Percentiles rank a stretch among this genome's conserved stretches.
Conservation (phyloP, 2,888 invertebrate genomes). For the Helicoverpa assulta region DNA sequence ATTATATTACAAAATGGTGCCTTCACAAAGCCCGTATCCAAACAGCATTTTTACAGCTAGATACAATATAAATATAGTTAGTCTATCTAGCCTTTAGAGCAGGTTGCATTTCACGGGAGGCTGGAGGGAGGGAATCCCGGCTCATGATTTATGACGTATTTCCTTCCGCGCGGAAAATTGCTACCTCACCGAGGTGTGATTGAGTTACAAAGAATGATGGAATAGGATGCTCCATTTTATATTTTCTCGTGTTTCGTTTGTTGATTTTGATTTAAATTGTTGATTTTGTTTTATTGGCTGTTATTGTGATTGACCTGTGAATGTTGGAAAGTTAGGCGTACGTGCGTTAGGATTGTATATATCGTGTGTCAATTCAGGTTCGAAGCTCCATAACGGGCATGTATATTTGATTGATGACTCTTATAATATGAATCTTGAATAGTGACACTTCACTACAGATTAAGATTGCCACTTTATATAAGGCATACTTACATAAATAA, state of each 20-base stretch:
- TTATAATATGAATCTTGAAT: too few species aligned
- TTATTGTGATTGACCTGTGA: slow-evolving; percentile 7
- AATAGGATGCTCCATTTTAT: slow-evolving; percentile 19
- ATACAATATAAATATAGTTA: not conserved
- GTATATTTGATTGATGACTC: too few species aligned
- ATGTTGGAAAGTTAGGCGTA: not conserved
- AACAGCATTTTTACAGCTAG: not conserved
- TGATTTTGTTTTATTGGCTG: slow-evolving; percentile 15
- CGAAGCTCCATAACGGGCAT: too few species aligned
- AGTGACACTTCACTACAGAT: too few species aligned
- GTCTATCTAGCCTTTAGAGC: slow-evolving; percentile 4
- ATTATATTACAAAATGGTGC: not conserved
- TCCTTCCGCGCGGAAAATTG: slow-evolving; percentile 38
- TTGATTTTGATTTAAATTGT: slow-evolving; percentile 10
- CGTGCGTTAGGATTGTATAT: not conserved
- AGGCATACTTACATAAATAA: too few species aligned
- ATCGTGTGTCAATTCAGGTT: not conserved
- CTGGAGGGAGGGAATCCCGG: slow-evolving; percentile 12
- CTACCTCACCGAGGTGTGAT: slow-evolving; percentile 43
- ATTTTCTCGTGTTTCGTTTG: slow-evolving; percentile 12
- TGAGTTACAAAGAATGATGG: slow-evolving; percentile 41
- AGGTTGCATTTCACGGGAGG: slow-evolving; percentile 28
- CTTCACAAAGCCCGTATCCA: not conserved
- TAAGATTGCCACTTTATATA: too few species aligned
- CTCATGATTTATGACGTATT: slow-evolving; percentile 51